Percentiles rank a stretch among this genome's conserved stretches.
Evolutionary conservation across 2,113 vertebrate species (phyloP).

Genomic region (Mormoops blainvillei): DNA sequence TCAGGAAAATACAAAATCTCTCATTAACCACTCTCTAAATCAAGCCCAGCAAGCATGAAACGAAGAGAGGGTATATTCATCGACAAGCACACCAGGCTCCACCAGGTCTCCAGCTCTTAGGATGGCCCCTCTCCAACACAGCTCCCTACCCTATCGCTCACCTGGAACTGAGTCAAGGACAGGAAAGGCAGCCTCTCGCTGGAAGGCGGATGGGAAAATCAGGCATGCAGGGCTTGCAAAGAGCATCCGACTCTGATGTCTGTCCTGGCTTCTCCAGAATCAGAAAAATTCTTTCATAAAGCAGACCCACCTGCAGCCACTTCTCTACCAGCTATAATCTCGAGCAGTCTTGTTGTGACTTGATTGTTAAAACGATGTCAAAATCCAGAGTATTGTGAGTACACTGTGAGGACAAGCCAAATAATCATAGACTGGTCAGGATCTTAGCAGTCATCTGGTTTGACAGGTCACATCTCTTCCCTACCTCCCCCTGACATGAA

Average conservation of each 20-base stretch:
- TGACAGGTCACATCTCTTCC: not conserved
- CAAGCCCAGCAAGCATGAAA: not conserved
- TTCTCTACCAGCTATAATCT: not conserved
- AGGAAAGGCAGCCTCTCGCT: not conserved
- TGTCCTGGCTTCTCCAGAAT: not conserved
- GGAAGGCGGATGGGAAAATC: not conserved
- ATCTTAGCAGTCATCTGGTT: not conserved
- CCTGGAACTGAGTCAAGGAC: not conserved
- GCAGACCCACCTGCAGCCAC: not conserved
- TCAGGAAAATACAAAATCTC: not conserved
- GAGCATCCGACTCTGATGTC: not conserved
- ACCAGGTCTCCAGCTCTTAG: not conserved
- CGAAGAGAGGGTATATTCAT: not conserved
- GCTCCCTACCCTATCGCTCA: not conserved
- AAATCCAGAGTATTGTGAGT: not conserved
- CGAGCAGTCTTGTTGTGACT: not conserved
- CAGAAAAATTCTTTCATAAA: not conserved
- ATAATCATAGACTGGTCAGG: not conserved
- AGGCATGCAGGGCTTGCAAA: not conserved
- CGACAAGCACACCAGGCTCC: not conserved
- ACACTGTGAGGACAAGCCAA: not conserved
- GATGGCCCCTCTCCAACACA: not conserved
- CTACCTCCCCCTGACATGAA: not conserved
- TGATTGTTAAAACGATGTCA: not conserved
- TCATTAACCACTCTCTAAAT: not conserved